phyloP scores from a whole-genome alignment of 1,140 invertebrate species.

The Wasmannia auropunctata region DNA sequence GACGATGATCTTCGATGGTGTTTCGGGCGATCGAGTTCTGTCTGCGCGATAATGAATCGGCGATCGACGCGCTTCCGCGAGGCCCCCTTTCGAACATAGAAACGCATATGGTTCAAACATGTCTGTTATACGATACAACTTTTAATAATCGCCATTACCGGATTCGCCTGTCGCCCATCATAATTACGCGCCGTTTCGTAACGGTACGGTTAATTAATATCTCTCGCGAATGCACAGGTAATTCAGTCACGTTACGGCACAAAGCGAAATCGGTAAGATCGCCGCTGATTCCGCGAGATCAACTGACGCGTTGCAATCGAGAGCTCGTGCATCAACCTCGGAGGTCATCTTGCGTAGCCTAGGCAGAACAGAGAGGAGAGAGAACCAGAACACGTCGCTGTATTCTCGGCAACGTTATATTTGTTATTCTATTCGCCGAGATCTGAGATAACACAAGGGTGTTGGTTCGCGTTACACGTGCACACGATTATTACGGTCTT shows the following conservation, averaged over 20 bases:
- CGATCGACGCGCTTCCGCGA: conserved; percentile 19
- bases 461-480: conserved; percentile 41
- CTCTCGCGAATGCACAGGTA: conserved; percentile 1
- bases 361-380: not conserved
- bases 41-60: conserved; percentile 33
- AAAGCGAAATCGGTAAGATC: conserved; percentile 19
- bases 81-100: not conserved
- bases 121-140: not conserved
- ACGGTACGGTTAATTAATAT: conserved; percentile 69
- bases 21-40: conserved; percentile 52
- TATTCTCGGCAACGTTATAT: conserved; percentile 32
- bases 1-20: conserved; percentile 44
- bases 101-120: not conserved
- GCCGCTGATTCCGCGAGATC: conserved; percentile 33
- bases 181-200: conserved; percentile 37
- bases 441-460: conserved; percentile 47
- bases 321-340: conserved; percentile 36
- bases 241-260: conserved; percentile 27
- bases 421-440: conserved; percentile 43
- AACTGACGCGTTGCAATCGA: conserved; percentile 15
- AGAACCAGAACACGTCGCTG: conserved; percentile 5
- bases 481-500: conserved; percentile 39
- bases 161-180: conserved; percentile 61
- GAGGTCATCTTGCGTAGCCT: not conserved
- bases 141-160: conserved; percentile 34